A percentile compares a stretch with the other conserved stretches of the same genome.
phyloP scores from a whole-genome alignment of 2,797 vertebrate species.

The Sebastes taczanowskii region DNA sequence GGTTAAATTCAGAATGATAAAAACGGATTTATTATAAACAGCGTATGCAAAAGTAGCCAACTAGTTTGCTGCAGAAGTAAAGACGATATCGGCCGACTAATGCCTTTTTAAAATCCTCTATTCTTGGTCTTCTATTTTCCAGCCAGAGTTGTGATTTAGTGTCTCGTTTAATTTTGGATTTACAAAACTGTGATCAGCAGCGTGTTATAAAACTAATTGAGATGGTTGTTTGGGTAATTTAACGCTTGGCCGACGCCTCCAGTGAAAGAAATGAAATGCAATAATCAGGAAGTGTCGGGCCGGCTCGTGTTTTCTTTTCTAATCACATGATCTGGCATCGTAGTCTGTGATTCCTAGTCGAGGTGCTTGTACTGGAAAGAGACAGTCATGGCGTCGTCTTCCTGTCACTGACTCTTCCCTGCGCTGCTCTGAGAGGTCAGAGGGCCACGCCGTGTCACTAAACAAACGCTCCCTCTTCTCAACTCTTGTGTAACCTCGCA shows the following conservation, averaged over 20 bases:
- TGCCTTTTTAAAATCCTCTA: too few relatives aligned
- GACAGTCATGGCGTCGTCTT: background rate
- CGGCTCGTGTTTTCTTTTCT: background rate
- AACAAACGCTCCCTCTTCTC: constrained; percentile 22
- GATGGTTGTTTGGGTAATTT: background rate
- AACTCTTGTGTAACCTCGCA: background rate
- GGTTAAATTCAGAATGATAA: too few relatives aligned
- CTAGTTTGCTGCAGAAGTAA: too few relatives aligned
- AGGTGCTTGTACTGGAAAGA: background rate
- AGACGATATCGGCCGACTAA: too few relatives aligned
- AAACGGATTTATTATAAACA: too few relatives aligned
- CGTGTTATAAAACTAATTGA: background rate
- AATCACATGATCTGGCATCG: background rate
- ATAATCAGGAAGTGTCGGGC: background rate
- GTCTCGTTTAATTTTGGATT: background rate
- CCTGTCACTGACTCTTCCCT: constrained; percentile 10
- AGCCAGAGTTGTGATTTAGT: background rate
- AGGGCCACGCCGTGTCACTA: background rate
- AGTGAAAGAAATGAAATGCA: background rate
- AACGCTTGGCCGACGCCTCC: background rate
- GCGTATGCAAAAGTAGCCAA: too few relatives aligned
- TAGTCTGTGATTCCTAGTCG: background rate
- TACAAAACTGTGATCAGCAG: background rate
- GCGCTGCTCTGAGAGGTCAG: background rate
- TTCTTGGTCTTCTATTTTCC: background rate